Conservation (phyloP, 2,888 invertebrate genomes). For the Agrotis ipsilon region DNA sequence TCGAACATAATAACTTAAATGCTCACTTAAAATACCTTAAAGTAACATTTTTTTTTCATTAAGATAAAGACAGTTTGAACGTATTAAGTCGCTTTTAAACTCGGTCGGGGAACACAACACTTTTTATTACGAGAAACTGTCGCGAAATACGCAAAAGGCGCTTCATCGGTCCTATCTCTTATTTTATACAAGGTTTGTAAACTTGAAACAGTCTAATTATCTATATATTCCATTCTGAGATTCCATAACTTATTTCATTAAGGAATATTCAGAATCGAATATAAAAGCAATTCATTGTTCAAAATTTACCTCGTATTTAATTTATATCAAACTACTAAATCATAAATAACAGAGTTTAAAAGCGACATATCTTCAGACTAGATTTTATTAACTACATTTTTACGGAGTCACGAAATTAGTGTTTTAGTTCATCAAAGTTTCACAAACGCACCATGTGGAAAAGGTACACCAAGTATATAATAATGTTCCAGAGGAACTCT, state of each 20-base stretch:
- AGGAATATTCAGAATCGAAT: constrained; percentile 4
- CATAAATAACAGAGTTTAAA: constrained; percentile 73
- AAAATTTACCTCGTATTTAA: constrained; percentile 8
- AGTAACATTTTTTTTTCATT: constrained; percentile 71
- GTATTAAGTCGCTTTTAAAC: constrained; percentile 77
- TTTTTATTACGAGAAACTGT: constrained; percentile 50
- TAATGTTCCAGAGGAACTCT: constrained; percentile 37
- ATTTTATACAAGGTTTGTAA: constrained; percentile 8
- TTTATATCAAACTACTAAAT: constrained; percentile 49
- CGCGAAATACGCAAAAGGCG: constrained; percentile 29
- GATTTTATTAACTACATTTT: constrained; percentile 82
- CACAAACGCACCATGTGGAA: constrained; percentile 53
- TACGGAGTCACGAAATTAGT: constrained; percentile 79
- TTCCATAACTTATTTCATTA: constrained; percentile 8
- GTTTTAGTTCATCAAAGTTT: constrained; percentile 46
- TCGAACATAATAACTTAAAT: constrained; percentile 88
- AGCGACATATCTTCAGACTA: constrained; percentile 86
- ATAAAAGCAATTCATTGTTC: constrained; percentile 19
- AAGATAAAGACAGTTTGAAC: constrained; percentile 75
- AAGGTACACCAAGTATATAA: constrained; percentile 42
- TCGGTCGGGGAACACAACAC: constrained; percentile 63
- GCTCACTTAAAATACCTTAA: constrained; percentile 84
- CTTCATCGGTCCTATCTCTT: constrained; percentile 24
- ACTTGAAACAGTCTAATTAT: not conserved
- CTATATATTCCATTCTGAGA: not conserved